These are phyloP conservation scores for Hoplodrina blanda DNA, from an alignment of 2,888 invertebrate species.

Conservation along the genomic window DNA sequence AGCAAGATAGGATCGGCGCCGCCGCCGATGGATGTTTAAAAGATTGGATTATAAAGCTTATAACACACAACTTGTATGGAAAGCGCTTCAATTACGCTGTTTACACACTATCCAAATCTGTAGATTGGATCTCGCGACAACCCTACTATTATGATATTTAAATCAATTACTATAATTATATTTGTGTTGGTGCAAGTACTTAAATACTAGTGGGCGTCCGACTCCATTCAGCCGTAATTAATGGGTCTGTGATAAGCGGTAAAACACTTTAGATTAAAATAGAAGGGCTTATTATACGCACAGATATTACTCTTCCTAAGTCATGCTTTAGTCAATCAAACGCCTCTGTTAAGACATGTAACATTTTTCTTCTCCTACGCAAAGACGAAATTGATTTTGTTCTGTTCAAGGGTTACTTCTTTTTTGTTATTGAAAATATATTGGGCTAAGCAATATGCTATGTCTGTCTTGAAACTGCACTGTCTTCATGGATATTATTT, in stretches of 20 bases:
- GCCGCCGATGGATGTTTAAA: constrained; percentile 34
- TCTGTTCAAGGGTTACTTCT: not conserved
- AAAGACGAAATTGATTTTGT: constrained; percentile 32
- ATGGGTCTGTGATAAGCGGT: constrained; percentile 84
- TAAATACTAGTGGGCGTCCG: constrained; percentile 80
- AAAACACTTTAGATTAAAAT: constrained; percentile 88
- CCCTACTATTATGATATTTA: constrained; percentile 86
- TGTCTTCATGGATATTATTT: not conserved
- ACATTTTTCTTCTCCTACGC: constrained; percentile 51
- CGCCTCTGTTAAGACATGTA: constrained; percentile 53
- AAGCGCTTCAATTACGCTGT: constrained; percentile 77
- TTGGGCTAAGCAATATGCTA: not conserved
- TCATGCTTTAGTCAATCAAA: constrained; percentile 73
- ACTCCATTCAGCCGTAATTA: constrained; percentile 82
- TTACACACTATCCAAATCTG: constrained; percentile 78
- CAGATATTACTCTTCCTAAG: constrained; percentile 71
- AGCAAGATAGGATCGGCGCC: constrained; percentile 66
- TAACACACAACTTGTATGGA: constrained; percentile 42
- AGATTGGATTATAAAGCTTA: constrained; percentile 55
- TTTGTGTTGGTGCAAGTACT: constrained; percentile 73
- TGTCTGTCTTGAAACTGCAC: not conserved
- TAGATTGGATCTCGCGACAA: constrained; percentile 75
- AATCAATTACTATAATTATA: constrained; percentile 89
- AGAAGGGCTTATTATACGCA: constrained; percentile 78
- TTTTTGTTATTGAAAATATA: constrained; percentile 9